Base-by-base conservation (phyloP, 2,888 invertebrate genomes). In the Endotricha flammealis region DNA sequence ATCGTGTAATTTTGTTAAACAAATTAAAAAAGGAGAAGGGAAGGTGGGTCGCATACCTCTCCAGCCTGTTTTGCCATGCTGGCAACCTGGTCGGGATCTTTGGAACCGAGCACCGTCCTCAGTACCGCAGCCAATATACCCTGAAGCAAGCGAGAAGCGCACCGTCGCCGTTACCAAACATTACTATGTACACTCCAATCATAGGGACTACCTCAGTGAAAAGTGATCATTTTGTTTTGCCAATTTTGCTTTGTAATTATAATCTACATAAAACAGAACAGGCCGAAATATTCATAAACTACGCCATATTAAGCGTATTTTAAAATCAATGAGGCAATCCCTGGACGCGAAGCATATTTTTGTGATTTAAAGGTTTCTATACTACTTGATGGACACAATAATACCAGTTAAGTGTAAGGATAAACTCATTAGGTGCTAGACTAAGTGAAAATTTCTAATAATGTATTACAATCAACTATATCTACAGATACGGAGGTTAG, bases 61-160 rank as follows among this genome's bases (percentile, higher is more conserved):
- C 95, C 94, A 86, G 96, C 95, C 88, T 96, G 95, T 89, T 95
- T 95, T 88, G 95, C 96, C 94, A 96, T 94, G 88, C 92, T 92
- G 89, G 95, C 93, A 86, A 95, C 94, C 89, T 95, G 95, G 85
- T 94, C 93, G 75, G 95, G 95, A 89, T 96, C 94, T 90, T 93
- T 93, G 86, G 93, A 91, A 89, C 95, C 95, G 88, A 96, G 91
- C 89, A 96, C 90, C 86, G 94, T 92, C 80, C 95, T 93, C 88
- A 96, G 91, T 85, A 96, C 92, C 87, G 94, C 95, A 80, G 95
- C 93, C 92, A 96, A 92, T 89, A 96, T 92, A 88, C 94, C 93
- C 96, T 96, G 93, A 91, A 88, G 88, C 85, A 89, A 88, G 88
- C 87, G 80, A 88, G 82, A 87, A 87, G 86, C 86, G 83, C 64